Evolutionary conservation across 30 jellyfish, hydroid and myxozoan genomes (phyloP).

Genomic region (Hydractinia echinata): DNA sequence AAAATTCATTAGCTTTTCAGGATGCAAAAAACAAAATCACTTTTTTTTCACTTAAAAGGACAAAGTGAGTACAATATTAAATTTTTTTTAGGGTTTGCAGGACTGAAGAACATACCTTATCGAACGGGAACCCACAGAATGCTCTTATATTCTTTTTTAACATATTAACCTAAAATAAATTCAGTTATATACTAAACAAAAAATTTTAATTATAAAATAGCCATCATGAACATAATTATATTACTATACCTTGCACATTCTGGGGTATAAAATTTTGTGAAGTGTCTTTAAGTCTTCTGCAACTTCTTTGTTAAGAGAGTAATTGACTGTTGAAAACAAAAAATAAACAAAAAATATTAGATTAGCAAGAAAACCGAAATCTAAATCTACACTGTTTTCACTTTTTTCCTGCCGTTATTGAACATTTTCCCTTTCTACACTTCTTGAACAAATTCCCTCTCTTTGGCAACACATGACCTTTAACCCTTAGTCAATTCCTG

Average conservation of each 20-base stretch:
- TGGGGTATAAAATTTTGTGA: conserved; percentile 42
- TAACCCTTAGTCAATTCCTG: too few species aligned
- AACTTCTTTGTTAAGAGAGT: conserved; percentile 43
- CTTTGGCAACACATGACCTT: too few species aligned
- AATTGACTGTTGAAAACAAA: conserved; percentile 20
- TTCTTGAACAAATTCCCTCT: too few species aligned
- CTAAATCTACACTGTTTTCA: too few species aligned
- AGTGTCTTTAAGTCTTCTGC: conserved; percentile 64
- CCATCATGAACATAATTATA: not conserved
- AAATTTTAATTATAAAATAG: not conserved
- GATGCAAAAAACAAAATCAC: too few species aligned
- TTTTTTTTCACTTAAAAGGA: not conserved
- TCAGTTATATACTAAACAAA: not conserved
- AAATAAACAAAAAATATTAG: too few species aligned
- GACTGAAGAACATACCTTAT: conserved; percentile 25
- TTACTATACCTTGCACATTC: conserved; percentile 50
- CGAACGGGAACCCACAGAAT: conserved; percentile 84
- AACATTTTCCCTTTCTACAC: too few species aligned
- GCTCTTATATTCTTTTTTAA: conserved; percentile 52
- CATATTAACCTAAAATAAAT: conserved; percentile 28
- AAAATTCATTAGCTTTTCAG: too few species aligned
- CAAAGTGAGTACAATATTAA: not conserved
- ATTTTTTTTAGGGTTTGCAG: not conserved
- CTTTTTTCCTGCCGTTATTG: too few species aligned
- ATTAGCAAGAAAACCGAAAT: too few species aligned